Conservation (phyloP, 1,140 invertebrate genomes). For the Diplogasteroides magnus region DNA sequence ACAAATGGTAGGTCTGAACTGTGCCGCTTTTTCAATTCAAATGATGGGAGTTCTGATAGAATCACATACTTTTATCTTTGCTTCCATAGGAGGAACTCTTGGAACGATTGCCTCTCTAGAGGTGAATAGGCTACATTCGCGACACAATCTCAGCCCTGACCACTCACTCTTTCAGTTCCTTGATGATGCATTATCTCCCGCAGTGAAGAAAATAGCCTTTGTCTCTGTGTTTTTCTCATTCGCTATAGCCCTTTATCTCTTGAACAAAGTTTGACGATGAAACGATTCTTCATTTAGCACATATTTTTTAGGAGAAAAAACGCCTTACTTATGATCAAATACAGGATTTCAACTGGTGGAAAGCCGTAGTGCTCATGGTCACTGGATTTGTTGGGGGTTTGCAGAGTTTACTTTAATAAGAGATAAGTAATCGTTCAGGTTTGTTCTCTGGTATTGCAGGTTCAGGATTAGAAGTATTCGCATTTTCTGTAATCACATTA, state of each 20-base stretch:
- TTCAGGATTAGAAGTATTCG: slow-evolving; percentile 47
- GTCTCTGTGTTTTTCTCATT: slow-evolving; percentile 26
- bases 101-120: neutral
- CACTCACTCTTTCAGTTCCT: neutral
- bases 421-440: neutral
- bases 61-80: slow-evolving; percentile 39
- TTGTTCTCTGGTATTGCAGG: slow-evolving; percentile 32
- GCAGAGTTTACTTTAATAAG: neutral
- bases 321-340: slow-evolving; percentile 40
- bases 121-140: neutral
- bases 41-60: slow-evolving; percentile 47
- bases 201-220: slow-evolving; percentile 48
- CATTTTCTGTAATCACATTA: slow-evolving; percentile 46
- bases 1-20: slow-evolving; percentile 34
- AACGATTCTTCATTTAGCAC: too few species aligned
- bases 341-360: slow-evolving; percentile 37
- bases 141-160: neutral
- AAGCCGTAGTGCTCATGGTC: slow-evolving; percentile 35
- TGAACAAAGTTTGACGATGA: too few species aligned
- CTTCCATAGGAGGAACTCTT: slow-evolving; percentile 32
- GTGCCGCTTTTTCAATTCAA: slow-evolving; percentile 39
- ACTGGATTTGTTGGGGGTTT: slow-evolving; percentile 46
- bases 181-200: neutral
- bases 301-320: slow-evolving; percentile 28
- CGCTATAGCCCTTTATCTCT: slow-evolving; percentile 43